Evolutionary conservation across 2,113 vertebrate genomes (phyloP), one percentile per base, ranked within the genome.

Genomic region (Coreoperca whiteheadi): DNA sequence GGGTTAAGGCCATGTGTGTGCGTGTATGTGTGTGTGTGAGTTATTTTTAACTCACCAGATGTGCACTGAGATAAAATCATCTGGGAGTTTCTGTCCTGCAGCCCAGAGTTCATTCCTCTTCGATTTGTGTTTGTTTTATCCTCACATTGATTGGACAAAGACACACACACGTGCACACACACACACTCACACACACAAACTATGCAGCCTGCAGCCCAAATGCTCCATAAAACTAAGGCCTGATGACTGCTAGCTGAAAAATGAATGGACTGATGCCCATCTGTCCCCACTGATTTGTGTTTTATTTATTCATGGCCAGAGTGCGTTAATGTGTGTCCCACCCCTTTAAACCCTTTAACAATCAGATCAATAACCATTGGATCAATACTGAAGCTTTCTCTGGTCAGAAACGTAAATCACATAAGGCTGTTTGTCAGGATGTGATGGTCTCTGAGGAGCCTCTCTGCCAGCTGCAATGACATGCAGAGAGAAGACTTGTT

Each of bases 1-100:
- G n/a, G 71, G 67, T 87, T 85, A 73, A 83, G 71, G 77, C 77
- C 75, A 16, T 75, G 57, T 86, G 74, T 77, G 56, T 76, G 20
- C 41, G 16, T 28, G 32, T 66, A 37, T 82, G 72, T 69, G 85
- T 57, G 46, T 79, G 34, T 64, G 8, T 68, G 79, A 68, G 86
- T 85, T 94, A 94, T 94, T 94, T 95, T 94, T 93, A 93, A 87
- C 92, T 68, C 75, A 34, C 89, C 93, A 93, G 90, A 94, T 94
- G 94, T 94, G 86, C 65, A 69, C 60, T 63, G n/a, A 88, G 93
- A 94, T 94, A 86, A 83, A 89, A 92, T 92, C 90, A 94, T 92
- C 86, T 92, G 83, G 82, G 73, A 82, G 64, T 88, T 90, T 89
- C 77, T 90, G 88, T 93, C 80, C 88, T 79, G 71, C 70, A 85